These are phyloP conservation scores for Sminthurides aquaticus DNA, from an alignment of 2,888 invertebrate genomes.

Conservation along the genomic window DNA sequence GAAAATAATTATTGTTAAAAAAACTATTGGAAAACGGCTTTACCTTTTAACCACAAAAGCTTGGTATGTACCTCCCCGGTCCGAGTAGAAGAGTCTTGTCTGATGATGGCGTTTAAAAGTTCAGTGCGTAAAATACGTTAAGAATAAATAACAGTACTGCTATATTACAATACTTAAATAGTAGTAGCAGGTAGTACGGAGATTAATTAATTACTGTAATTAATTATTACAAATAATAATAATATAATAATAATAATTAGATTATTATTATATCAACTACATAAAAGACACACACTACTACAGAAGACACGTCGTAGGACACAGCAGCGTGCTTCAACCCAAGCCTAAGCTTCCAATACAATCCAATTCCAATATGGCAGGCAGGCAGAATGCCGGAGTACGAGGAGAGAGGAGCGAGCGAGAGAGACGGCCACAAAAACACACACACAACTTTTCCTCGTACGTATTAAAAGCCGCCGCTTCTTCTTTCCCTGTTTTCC, in stretches of 20 bases:
- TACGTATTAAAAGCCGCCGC: background rate
- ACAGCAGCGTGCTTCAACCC: background rate
- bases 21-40: too few relatives aligned
- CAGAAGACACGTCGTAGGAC: slow-evolving; percentile 5
- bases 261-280: slow-evolving; percentile 10
- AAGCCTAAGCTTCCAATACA: background rate
- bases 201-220: slow-evolving; percentile 9
- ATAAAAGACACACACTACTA: slow-evolving; percentile 10
- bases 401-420: background rate
- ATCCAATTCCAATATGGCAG: slow-evolving; percentile 2
- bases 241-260: slow-evolving; percentile 7
- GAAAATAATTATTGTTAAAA: too few relatives aligned
- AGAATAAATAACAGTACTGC: slow-evolving; percentile 3
- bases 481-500: background rate
- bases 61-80: too few relatives aligned
- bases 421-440: background rate
- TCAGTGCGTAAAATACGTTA: background rate
- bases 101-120: slow-evolving; percentile 1
- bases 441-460: background rate
- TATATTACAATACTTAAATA: background rate
- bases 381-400: background rate
- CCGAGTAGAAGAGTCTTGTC: too few relatives aligned
- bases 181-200: slow-evolving; percentile 3
- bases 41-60: too few relatives aligned
- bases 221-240: slow-evolving; percentile 5